These are phyloP conservation scores for Ranitomeya variabilis DNA, from an alignment of 2,113 vertebrate genomes.

Conservation along the genomic window DNA sequence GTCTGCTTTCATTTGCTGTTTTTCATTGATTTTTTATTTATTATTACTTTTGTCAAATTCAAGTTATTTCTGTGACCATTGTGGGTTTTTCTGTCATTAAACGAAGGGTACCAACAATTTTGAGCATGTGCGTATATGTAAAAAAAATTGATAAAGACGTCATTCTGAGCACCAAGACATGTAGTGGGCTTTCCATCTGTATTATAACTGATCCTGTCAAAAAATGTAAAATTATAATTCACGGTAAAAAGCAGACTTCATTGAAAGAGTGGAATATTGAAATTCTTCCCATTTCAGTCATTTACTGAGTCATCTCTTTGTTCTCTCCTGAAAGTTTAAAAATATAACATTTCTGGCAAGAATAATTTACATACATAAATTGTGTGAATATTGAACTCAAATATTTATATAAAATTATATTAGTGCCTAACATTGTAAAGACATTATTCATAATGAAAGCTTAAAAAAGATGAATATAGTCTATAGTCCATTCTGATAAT, in stretches of 20 bases:
- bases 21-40: no score
- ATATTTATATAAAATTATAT: constrained; percentile 19
- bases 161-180: neutral
- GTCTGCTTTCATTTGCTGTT: no score
- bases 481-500: neutral
- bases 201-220: neutral
- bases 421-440: neutral
- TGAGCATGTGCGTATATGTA: no score
- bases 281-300: neutral
- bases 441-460: neutral
- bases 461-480: neutral
- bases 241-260: neutral
- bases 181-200: neutral
- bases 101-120: no score
- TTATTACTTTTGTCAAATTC: no score
- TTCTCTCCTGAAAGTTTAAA: neutral
- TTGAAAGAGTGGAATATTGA: neutral
- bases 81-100: no score
- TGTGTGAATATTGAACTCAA: neutral
- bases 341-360: neutral
- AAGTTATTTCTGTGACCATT: no score
- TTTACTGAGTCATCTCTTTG: neutral
- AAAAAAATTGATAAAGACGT: neutral
- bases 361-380: neutral
- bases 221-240: neutral